A percentile compares a stretch with the other conserved stretches of the same genome.
Conservation (phyloP, 2,888 invertebrate genomes). For the Deilephila porcellus region DNA sequence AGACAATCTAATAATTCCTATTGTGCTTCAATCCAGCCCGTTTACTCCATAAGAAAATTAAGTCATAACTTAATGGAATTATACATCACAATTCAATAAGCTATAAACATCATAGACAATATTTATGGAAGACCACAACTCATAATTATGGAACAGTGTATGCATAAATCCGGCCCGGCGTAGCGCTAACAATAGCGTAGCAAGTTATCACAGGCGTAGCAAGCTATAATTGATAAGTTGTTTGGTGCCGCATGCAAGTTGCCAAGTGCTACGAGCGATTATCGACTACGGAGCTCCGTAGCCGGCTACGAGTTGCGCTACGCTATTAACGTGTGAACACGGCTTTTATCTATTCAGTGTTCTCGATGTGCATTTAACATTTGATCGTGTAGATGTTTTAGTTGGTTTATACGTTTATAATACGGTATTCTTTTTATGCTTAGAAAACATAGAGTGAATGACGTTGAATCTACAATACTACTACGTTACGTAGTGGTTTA, state of each 20-base stretch:
- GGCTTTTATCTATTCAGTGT: constrained; percentile 20
- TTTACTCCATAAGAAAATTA: too few species aligned
- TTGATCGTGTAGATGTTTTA: not conserved
- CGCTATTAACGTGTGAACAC: constrained; percentile 21
- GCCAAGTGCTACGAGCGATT: constrained; percentile 24
- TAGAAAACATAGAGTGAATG: not conserved
- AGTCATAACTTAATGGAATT: too few species aligned
- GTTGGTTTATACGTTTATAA: not conserved
- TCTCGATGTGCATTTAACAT: not conserved
- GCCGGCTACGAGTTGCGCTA: constrained; percentile 17
- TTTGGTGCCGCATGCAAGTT: constrained; percentile 1
- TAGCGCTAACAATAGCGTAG: constrained; percentile 1
- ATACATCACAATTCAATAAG: not conserved
- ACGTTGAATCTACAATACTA: too few species aligned
- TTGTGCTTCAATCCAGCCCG: too few species aligned
- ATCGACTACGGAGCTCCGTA: constrained; percentile 19
- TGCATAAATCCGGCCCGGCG: not conserved
- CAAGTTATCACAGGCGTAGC: constrained; percentile 28
- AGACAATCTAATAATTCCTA: not conserved
- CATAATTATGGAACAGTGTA: not conserved
- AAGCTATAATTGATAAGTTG: constrained; percentile 33
- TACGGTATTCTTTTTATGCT: not conserved
- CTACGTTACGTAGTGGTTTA: too few species aligned
- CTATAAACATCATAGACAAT: not conserved
- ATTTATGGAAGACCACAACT: not conserved